A percentile compares a stretch with the other conserved stretches of the same genome.
Evolutionary conservation across 2,113 vertebrate genomes (phyloP).

Genomic region (Poeciliopsis occidentalis): DNA sequence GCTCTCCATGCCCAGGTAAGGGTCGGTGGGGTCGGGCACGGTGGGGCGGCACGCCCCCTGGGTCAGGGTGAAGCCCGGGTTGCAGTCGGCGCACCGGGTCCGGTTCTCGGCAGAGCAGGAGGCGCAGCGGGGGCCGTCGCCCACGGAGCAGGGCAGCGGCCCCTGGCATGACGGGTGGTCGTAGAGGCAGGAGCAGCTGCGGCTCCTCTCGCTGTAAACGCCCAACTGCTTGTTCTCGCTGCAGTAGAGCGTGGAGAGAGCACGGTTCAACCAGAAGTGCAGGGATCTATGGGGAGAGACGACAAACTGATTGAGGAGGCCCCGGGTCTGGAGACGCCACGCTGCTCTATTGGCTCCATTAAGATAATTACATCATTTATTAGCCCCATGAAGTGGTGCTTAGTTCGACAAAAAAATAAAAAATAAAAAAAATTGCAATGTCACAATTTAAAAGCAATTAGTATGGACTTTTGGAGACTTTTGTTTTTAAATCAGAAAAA

Average conservation of each 20-base stretch:
- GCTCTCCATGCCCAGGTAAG: constrained; percentile 91
- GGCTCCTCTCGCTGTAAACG: constrained; percentile 88
- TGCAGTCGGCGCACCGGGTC: constrained; percentile 90
- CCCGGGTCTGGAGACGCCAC: not conserved
- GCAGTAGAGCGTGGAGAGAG: constrained; percentile 94
- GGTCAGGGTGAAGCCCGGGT: constrained; percentile 86
- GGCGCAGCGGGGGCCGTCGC: constrained; percentile 85
- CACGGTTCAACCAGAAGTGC: constrained; percentile 88
- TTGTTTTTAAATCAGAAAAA: too few species aligned
- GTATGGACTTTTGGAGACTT: too few species aligned
- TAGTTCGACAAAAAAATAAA: too few species aligned
- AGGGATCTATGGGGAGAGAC: constrained; percentile 80
- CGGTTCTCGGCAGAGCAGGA: constrained; percentile 90
- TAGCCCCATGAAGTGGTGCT: too few species aligned
- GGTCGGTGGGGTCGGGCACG: constrained; percentile 92
- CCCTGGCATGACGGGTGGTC: constrained; percentile 89
- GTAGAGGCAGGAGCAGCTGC: constrained; percentile 88
- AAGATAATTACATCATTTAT: not conserved
- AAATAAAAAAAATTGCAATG: too few species aligned
- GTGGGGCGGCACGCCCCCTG: constrained; percentile 89
- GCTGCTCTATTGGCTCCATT: not conserved
- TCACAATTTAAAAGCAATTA: too few species aligned
- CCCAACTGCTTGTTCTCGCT: constrained; percentile 87
- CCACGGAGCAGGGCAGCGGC: constrained; percentile 88
- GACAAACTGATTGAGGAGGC: constrained; percentile 1